Evolutionary conservation across 2,113 vertebrate species (phyloP).

Genomic region (Malurus cyaneus): DNA sequence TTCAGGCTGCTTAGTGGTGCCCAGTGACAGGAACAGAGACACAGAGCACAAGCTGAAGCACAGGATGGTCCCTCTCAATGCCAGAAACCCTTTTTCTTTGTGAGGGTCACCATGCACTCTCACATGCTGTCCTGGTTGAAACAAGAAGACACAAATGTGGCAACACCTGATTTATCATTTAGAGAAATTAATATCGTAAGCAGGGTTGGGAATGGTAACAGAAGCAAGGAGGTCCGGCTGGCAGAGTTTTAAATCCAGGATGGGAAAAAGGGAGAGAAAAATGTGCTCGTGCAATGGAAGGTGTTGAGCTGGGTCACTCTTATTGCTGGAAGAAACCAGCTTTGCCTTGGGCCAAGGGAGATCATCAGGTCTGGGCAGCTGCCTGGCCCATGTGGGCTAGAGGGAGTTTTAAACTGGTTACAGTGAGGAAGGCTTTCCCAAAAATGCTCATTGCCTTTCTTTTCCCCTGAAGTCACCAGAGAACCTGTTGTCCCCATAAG

Average conservation of each 20-base stretch:
- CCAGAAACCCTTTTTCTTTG: not conserved
- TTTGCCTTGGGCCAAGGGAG: fast-evolving
- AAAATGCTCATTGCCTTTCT: not conserved
- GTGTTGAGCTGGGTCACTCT: not conserved
- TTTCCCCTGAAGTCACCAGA: not conserved
- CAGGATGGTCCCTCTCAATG: not conserved
- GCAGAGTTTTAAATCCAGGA: not conserved
- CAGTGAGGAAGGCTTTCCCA: not conserved
- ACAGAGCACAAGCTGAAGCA: not conserved
- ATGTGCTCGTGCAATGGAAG: not conserved
- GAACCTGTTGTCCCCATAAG: not conserved
- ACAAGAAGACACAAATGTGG: not conserved
- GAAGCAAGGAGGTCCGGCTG: not conserved
- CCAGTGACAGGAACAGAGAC: not conserved
- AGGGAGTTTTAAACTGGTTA: not conserved
- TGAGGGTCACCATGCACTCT: not conserved
- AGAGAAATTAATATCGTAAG: fast-evolving
- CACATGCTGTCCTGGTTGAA: not conserved
- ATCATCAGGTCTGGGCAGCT: not conserved
- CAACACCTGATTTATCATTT: not conserved
- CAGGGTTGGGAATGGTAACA: fast-evolving
- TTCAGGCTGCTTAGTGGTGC: not conserved
- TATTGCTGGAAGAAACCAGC: not conserved
- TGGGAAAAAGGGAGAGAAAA: not conserved
- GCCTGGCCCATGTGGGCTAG: fast-evolving